A percentile compares a stretch with the other conserved stretches of the same genome.
These are phyloP conservation scores for Hydrotaea diabolus DNA, from an alignment of 2,888 invertebrate species.

Conservation along the genomic window DNA sequence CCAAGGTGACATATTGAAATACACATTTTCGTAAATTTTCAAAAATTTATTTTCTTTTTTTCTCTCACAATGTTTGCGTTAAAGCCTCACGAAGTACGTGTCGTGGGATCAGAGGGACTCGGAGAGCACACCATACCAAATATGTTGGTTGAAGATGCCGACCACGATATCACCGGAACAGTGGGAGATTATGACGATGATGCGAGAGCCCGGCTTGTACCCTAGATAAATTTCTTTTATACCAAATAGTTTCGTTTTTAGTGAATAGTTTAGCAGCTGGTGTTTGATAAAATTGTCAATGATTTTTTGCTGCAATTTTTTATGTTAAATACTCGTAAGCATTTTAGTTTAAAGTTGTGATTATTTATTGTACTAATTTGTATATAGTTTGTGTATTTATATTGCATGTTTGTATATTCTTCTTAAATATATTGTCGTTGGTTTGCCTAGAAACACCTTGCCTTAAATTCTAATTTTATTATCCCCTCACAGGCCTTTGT, in stretches of 20 bases:
- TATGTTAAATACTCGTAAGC: too few species aligned
- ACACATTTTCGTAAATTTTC: background rate
- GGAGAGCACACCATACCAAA: constrained; percentile 54
- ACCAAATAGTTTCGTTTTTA: too few species aligned
- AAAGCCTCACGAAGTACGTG: constrained; percentile 70
- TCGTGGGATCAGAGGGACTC: constrained; percentile 65
- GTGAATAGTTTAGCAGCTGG: too few species aligned
- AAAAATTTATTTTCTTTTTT: background rate
- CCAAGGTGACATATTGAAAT: constrained; percentile 68
- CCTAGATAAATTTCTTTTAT: constrained; percentile 69
- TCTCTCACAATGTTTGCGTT: background rate
- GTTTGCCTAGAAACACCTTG: background rate
- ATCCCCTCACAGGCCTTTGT: too few species aligned
- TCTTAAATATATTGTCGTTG: background rate
- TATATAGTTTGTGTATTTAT: constrained; percentile 6
- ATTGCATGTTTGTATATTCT: background rate
- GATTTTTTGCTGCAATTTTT: too few species aligned
- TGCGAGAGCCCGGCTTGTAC: constrained; percentile 76
- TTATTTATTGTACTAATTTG: constrained; percentile 24
- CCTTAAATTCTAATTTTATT: too few species aligned
- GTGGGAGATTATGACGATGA: constrained; percentile 74
- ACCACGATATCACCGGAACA: constrained; percentile 71
- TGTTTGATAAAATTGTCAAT: too few species aligned
- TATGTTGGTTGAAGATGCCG: constrained; percentile 72
- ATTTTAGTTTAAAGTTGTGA: constrained; percentile 33